A percentile compares a stretch with the other conserved stretches of the same genome.
Evolutionary conservation across 2,888 invertebrate species (phyloP).

Genomic region (Drymonia ruficornis): DNA sequence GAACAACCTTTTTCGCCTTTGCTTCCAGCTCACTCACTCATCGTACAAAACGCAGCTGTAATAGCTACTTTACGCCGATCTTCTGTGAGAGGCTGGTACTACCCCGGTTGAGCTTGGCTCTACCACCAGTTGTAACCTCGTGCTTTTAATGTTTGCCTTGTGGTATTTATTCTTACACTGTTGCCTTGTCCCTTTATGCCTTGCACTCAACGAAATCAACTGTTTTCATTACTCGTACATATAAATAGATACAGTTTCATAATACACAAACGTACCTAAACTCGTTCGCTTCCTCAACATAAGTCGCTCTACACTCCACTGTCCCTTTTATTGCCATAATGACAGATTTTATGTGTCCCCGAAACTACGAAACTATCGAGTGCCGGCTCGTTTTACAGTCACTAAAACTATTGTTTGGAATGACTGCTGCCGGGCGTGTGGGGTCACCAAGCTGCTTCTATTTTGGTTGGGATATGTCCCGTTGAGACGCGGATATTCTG

Average conservation of each 20-base stretch:
- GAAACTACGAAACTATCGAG: slow-evolving; percentile 33
- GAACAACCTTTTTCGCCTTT: no score
- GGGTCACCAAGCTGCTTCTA: not conserved
- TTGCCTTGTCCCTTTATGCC: no score
- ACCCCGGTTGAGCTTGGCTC: no score
- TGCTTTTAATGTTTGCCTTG: no score
- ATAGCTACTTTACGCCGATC: no score
- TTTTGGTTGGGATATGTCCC: not conserved
- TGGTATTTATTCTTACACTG: no score
- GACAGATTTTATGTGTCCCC: slow-evolving; percentile 53
- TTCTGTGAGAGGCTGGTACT: no score
- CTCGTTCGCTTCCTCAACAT: slow-evolving; percentile 27
- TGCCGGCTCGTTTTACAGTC: slow-evolving; percentile 50
- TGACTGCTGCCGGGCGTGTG: slow-evolving; percentile 27
- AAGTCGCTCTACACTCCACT: slow-evolving; percentile 34
- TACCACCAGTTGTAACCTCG: no score
- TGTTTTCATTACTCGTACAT: not conserved
- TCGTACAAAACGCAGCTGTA: no score
- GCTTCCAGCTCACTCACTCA: no score
- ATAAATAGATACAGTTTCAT: not conserved
- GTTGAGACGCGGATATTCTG: not conserved
- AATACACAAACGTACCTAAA: slow-evolving; percentile 9
- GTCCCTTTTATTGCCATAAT: slow-evolving; percentile 41
- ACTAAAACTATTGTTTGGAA: slow-evolving; percentile 53
- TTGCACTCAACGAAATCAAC: not conserved